These are phyloP conservation scores for Meandrusa payeni DNA, from an alignment of 2,888 invertebrate species.

Conservation along the genomic window DNA sequence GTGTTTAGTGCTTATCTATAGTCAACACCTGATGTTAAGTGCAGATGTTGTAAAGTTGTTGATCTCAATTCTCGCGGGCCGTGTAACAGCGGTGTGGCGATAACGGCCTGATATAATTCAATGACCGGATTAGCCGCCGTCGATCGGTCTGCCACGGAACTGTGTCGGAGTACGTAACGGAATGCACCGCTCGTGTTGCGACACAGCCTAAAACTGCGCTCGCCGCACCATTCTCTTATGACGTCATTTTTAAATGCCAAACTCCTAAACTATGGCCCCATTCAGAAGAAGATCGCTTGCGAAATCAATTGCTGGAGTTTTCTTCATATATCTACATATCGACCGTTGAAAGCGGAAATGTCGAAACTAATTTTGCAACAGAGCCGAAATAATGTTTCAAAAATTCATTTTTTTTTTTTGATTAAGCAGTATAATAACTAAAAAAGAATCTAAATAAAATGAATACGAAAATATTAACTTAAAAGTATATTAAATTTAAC, in stretches of 20 bases:
- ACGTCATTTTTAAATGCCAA: constrained; percentile 27
- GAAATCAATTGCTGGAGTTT: neutral
- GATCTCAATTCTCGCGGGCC: neutral
- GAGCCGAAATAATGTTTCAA: too few relatives aligned
- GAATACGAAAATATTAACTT: too few relatives aligned
- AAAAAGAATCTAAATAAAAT: too few relatives aligned
- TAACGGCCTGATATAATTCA: constrained; percentile 43
- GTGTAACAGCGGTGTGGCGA: constrained; percentile 7
- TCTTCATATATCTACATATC: neutral
- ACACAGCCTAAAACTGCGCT: constrained; percentile 27
- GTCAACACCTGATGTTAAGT: too few relatives aligned
- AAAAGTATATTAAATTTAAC: too few relatives aligned
- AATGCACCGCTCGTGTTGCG: constrained; percentile 29
- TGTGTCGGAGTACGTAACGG: constrained; percentile 35
- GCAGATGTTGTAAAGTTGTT: neutral
- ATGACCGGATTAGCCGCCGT: constrained; percentile 37
- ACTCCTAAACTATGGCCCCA: constrained; percentile 15
- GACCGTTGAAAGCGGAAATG: too few relatives aligned
- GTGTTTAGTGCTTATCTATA: too few relatives aligned
- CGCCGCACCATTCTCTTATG: constrained; percentile 26
- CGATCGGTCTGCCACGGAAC: constrained; percentile 42
- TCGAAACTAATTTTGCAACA: too few relatives aligned
- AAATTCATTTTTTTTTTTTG: too few relatives aligned
- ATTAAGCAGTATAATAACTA: too few relatives aligned
- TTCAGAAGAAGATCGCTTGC: constrained; percentile 11